Evolutionary conservation across 30 jellyfish, hydroid and myxozoan genomes (phyloP), one percentile per base, ranked within the genome.

Genomic region (Turritopsis dohrnii): DNA sequence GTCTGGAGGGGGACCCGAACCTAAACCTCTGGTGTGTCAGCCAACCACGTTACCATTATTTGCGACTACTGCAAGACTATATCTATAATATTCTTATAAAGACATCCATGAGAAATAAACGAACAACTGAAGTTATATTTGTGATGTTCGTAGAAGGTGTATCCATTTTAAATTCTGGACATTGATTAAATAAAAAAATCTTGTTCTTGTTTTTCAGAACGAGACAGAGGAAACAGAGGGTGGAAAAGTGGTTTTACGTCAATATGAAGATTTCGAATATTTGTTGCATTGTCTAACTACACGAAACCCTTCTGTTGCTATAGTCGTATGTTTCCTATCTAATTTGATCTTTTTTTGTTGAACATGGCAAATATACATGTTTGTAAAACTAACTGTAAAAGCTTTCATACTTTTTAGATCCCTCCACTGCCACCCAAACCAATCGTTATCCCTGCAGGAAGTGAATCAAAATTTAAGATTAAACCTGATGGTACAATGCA

Each of bases 231-330:
- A 65, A n/a, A 83, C 92, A 3, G 96, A 92, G 54, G 66, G 81
- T 17, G 97, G 97, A 13, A 93, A 87, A 20, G 60, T 92, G 75
- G 97, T 92, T 16, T 72, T 92, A 74, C 87, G 97, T 20, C 97
- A 92, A 81, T 92, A 87, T 84, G 97, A 92, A 80, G 97, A 92
- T 75, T 92, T 92, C 87, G 97, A 82, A 65, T 92, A 54, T 60
- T 73, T 92, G 71, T 81, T 92, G 52, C 97, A 92, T 65, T 84
- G 92, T 52, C 52, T 92, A 29, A 75, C 87, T 20, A 87, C 95
- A 18, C 87, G 86, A 69, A 85, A 84, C 84, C 91, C 80, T 65
- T 81, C 83, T 26, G 7, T 66, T 16, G 96, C 92, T 13, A 88
- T 89, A 65, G 89, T 92, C 85, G 97, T 87, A 84, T 52, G 95